These are phyloP conservation scores for Leptinotarsa juncta DNA, from an alignment of 2,888 invertebrate genomes.

Conservation along the genomic window DNA sequence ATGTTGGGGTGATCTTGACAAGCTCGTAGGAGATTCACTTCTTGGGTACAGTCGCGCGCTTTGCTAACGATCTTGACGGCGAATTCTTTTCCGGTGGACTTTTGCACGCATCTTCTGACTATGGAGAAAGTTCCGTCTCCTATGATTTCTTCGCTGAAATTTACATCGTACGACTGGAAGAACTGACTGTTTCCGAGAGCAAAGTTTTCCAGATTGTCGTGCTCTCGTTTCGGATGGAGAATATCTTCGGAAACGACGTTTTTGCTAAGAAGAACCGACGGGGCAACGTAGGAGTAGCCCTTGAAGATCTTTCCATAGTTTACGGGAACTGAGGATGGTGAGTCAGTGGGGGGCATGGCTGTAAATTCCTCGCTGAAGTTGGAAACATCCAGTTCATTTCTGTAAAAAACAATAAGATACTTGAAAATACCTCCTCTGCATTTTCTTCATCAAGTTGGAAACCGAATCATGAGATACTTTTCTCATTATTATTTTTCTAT, in stretches of 20 bases:
- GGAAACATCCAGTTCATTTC: constrained; percentile 89
- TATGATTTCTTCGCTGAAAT: constrained; percentile 75
- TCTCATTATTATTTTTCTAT: too few species aligned
- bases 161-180: constrained; percentile 85
- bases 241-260: constrained; percentile 82
- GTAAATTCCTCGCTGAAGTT: constrained; percentile 99
- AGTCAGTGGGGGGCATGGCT: constrained; percentile 89
- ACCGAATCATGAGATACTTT: too few species aligned
- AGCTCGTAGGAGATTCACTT: constrained; percentile 81
- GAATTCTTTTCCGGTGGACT: constrained; percentile 74
- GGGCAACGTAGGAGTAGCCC: constrained; percentile 95
- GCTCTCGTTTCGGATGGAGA: constrained; percentile 70
- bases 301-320: constrained; percentile 89
- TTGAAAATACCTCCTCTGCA: not conserved
- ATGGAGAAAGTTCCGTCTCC: constrained; percentile 93
- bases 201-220: constrained; percentile 57
- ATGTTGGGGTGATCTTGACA: constrained; percentile 93
- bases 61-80: constrained; percentile 89
- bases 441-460: not conserved
- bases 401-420: constrained; percentile 49
- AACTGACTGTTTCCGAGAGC: constrained; percentile 77
- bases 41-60: constrained; percentile 75
- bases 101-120: constrained; percentile 83
- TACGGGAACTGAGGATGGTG: constrained; percentile 88
- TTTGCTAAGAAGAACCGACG: constrained; percentile 86